Conservation (phyloP, 2,113 vertebrate species). For the Gymnobelideus leadbeateri region DNA sequence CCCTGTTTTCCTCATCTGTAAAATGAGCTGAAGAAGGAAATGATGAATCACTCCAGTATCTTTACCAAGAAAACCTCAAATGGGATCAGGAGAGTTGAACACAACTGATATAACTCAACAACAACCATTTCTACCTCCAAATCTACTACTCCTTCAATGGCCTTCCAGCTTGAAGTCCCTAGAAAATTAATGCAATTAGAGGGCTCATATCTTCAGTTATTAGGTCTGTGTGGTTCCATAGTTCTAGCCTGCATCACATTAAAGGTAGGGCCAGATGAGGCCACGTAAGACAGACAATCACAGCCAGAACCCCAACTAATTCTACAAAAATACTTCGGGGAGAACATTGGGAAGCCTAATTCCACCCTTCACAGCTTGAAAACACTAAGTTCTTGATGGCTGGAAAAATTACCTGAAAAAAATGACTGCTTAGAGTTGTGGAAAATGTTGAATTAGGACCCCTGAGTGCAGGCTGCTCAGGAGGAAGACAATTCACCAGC, state of each 20-base stretch:
- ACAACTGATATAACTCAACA: not conserved
- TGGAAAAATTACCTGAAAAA: constrained; percentile 1
- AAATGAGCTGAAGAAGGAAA: not conserved
- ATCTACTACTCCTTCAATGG: not conserved
- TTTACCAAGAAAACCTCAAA: not conserved
- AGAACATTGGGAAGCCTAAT: not conserved
- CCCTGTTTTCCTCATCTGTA: not conserved
- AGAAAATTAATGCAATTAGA: not conserved
- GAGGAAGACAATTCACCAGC: not conserved
- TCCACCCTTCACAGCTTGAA: not conserved
- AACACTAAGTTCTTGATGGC: not conserved
- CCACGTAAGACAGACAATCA: not conserved
- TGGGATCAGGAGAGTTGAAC: no score
- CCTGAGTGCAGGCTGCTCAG: constrained; percentile 1
- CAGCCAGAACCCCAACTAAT: not conserved
- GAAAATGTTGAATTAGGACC: constrained; percentile 3
- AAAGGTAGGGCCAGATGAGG: not conserved
- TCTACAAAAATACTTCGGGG: not conserved
- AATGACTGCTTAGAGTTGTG: not conserved
- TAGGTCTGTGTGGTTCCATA: not conserved
- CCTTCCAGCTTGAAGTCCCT: not conserved
- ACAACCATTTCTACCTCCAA: not conserved
- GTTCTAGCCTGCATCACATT: not conserved
- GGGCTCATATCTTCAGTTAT: not conserved
- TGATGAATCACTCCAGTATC: not conserved